phyloP scores from a whole-genome alignment of 2,113 vertebrate species.

The Pelobates fuscus region DNA sequence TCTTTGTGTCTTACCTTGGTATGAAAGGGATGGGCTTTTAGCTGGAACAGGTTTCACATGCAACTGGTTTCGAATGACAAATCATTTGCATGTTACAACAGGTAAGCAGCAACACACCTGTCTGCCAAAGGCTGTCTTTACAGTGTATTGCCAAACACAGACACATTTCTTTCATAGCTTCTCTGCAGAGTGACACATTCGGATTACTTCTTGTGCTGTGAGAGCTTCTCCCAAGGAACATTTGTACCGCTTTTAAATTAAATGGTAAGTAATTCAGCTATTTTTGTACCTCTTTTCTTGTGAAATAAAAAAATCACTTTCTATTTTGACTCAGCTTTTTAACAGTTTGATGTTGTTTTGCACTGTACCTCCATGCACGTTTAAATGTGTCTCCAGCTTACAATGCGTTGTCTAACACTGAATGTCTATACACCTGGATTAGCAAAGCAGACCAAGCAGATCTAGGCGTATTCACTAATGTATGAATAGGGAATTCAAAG shows the following conservation, averaged over 20 bases:
- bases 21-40: slow-evolving; percentile 65
- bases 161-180: slow-evolving; percentile 36
- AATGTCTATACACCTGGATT: no score
- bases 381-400: no score
- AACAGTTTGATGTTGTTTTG: no score
- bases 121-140: slow-evolving; percentile 61
- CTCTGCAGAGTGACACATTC: slow-evolving; percentile 22
- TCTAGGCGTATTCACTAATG: no score
- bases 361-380: no score
- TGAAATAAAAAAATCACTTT: no score
- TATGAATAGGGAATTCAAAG: no score
- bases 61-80: slow-evolving; percentile 61
- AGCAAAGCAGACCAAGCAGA: no score
- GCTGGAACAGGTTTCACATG: slow-evolving; percentile 77
- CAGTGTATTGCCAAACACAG: slow-evolving; percentile 64
- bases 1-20: slow-evolving; percentile 25
- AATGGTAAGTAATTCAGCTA: slow-evolving; percentile 29
- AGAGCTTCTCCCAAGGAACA: slow-evolving; percentile 4
- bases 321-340: no score
- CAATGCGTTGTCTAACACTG: no score
- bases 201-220: background rate
- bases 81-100: slow-evolving; percentile 77
- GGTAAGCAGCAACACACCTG: slow-evolving; percentile 73
- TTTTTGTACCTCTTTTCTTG: background rate
- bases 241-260: slow-evolving; percentile 11